phyloP scores from a whole-genome alignment of 37 sponge, comb jelly and placozoan genomes.

The Amphimedon queenslandica region DNA sequence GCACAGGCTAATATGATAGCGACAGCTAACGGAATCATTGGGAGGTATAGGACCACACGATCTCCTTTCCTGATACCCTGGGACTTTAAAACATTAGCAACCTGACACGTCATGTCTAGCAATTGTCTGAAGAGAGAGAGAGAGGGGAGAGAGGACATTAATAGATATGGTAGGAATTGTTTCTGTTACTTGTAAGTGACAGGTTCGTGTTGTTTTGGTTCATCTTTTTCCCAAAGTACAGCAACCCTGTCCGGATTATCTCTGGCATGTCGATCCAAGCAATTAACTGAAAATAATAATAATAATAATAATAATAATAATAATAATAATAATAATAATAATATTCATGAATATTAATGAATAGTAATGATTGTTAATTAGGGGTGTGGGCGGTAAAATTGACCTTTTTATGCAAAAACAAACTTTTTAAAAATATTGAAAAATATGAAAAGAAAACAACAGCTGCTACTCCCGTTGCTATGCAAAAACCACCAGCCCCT shows the following conservation, averaged over 20 bases:
- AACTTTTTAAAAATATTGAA: too few species aligned
- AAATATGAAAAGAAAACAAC: not conserved
- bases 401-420: too few species aligned
- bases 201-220: conserved; percentile 55
- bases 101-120: conserved; percentile 78
- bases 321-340: not conserved
- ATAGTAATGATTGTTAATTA: too few species aligned
- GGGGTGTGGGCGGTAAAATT: too few species aligned
- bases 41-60: conserved; percentile 90
- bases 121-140: conserved; percentile 48
- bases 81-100: conserved; percentile 82
- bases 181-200: conserved; percentile 72
- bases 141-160: not conserved
- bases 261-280: conserved; percentile 75
- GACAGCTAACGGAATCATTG: conserved; percentile 73
- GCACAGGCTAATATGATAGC: conserved; percentile 94
- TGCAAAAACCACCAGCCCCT: not conserved
- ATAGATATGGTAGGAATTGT: not conserved
- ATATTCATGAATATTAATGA: too few species aligned
- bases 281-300: conserved; percentile 44
- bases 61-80: conserved; percentile 92
- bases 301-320: not conserved
- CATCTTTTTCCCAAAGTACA: conserved; percentile 89
- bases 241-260: conserved; percentile 55
- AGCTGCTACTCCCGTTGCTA: not conserved